A percentile compares a stretch with the other conserved stretches of the same genome.
These are phyloP conservation scores for Ptychodera flava DNA, from an alignment of 35 echinoderm and acorn worm species.

Conservation along the genomic window DNA sequence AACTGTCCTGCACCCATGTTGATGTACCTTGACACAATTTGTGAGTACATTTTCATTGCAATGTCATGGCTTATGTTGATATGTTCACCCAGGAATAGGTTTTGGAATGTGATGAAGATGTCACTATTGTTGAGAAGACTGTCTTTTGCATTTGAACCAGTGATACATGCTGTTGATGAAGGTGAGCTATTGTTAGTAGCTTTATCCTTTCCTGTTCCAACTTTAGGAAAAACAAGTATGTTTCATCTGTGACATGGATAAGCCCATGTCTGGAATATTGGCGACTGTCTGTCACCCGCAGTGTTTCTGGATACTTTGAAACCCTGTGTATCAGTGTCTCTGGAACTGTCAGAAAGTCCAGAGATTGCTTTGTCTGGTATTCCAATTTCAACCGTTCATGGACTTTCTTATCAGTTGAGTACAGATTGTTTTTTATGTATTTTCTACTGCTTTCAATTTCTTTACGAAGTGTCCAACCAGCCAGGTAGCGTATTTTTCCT, in stretches of 20 bases:
- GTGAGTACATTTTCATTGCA: too few species aligned
- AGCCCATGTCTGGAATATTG: background rate
- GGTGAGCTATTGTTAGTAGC: too few species aligned
- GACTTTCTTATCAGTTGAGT: background rate
- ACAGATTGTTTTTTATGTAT: background rate
- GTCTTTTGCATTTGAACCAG: too few species aligned
- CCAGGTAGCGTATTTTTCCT: background rate
- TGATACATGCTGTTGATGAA: too few species aligned
- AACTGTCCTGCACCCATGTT: too few species aligned
- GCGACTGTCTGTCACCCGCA: background rate
- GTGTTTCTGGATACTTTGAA: background rate
- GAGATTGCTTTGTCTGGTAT: background rate
- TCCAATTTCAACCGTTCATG: background rate
- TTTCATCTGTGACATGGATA: background rate
- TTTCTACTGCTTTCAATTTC: background rate
- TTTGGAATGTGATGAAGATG: too few species aligned
- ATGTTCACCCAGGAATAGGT: too few species aligned
- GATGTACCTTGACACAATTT: too few species aligned
- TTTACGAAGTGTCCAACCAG: background rate
- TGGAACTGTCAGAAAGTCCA: background rate
- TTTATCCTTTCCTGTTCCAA: too few species aligned
- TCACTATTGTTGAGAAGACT: too few species aligned
- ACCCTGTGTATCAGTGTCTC: background rate
- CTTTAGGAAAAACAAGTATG: background rate
- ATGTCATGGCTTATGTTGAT: too few species aligned